Conservation (phyloP, 2,888 invertebrate genomes). For the Sericinus montela region DNA sequence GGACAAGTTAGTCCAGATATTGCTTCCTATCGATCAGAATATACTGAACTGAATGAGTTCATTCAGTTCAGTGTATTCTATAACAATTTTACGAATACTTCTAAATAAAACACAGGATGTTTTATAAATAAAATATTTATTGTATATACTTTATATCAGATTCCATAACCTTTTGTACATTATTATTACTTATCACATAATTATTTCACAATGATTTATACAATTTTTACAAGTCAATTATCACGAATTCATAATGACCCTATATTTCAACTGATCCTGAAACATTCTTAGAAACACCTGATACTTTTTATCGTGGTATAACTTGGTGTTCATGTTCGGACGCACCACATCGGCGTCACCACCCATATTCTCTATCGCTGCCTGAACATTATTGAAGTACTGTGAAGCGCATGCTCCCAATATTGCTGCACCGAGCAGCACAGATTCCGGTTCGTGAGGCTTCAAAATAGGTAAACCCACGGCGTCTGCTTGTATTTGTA, state of each 20-base stretch:
- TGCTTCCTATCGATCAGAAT: too few species aligned
- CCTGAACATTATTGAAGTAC: conserved; percentile 81
- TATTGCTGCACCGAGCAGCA: conserved; percentile 93
- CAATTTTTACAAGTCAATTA: neutral
- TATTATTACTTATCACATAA: neutral
- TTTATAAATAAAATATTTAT: neutral
- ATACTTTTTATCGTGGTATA: conserved; percentile 92
- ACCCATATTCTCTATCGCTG: conserved; percentile 84
- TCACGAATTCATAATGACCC: conserved; percentile 80
- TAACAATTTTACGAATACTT: too few species aligned
- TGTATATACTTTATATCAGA: too few species aligned
- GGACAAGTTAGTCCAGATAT: too few species aligned
- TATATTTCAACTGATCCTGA: conserved; percentile 87
- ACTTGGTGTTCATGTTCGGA: conserved; percentile 78
- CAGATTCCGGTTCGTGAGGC: conserved; percentile 90
- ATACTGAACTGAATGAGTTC: too few species aligned
- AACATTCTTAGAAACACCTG: conserved; percentile 90
- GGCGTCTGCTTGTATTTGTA: conserved; percentile 93
- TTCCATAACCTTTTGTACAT: too few species aligned
- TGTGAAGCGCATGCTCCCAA: conserved; percentile 91
- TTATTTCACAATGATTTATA: neutral
- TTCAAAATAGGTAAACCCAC: conserved; percentile 88
- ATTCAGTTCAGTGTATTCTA: too few species aligned
- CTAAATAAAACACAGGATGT: neutral
- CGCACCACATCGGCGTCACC: conserved; percentile 83